Percentiles rank a stretch among this genome's conserved stretches.
These are phyloP conservation scores for Eulacestoma nigropectus DNA, from an alignment of 2,113 vertebrate genomes.

Conservation along the genomic window DNA sequence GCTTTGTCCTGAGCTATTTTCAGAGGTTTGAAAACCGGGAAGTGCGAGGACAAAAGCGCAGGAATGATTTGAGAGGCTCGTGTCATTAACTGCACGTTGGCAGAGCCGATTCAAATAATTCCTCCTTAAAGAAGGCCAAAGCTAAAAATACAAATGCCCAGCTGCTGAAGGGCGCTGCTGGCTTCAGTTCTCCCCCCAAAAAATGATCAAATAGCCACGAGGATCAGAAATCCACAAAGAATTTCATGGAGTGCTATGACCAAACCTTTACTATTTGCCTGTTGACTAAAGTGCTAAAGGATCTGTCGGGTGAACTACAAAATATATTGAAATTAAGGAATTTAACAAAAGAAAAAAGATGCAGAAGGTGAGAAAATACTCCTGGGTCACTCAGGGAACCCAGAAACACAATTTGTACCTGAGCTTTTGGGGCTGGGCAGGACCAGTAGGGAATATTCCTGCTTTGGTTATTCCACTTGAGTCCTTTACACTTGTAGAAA, in stretches of 20 bases:
- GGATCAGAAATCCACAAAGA: neutral
- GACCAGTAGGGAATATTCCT: neutral
- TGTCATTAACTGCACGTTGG: neutral
- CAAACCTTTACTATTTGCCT: neutral
- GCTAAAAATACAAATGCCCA: neutral
- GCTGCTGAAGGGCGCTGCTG: neutral
- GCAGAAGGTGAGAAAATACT: neutral
- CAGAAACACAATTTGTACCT: neutral
- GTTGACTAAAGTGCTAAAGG: neutral
- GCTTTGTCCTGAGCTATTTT: neutral
- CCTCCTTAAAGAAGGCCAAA: neutral
- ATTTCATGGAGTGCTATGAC: neutral
- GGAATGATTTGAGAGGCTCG: neutral
- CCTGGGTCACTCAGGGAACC: neutral
- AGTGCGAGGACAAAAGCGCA: neutral
- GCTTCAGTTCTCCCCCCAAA: neutral
- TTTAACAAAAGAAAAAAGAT: neutral
- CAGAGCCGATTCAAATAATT: neutral
- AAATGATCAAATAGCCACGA: neutral
- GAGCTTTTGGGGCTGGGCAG: neutral
- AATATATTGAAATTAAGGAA: neutral
- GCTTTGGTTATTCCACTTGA: neutral
- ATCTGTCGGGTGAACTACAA: neutral
- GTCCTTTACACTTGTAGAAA: neutral
- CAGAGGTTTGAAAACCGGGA: neutral